Conservation (phyloP, 2,113 vertebrate species). For the Plotosus lineatus region DNA sequence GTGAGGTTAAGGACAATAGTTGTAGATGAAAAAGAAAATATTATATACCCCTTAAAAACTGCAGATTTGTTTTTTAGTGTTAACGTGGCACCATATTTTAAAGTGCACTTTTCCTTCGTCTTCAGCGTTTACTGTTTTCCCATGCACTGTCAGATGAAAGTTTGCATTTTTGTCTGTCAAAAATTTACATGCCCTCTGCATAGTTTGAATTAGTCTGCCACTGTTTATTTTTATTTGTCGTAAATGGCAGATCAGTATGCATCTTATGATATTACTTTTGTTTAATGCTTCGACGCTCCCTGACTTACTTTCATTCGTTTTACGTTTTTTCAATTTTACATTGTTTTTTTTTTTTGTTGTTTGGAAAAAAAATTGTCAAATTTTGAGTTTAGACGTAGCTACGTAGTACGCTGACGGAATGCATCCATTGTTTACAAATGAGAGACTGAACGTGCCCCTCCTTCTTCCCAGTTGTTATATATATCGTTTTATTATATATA, state of each 20-base stretch:
- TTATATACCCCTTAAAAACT: neutral
- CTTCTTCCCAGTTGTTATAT: too few species aligned
- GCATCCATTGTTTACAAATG: too few species aligned
- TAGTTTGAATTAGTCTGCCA: neutral
- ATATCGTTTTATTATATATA: too few species aligned
- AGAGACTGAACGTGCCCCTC: too few species aligned
- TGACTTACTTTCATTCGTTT: too few species aligned
- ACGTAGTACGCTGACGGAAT: too few species aligned
- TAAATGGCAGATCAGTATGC: neutral
- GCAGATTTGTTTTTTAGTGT: neutral
- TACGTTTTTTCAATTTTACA: too few species aligned
- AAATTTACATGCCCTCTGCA: slow-evolving; percentile 20
- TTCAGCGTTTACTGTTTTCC: neutral
- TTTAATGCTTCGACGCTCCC: too few species aligned
- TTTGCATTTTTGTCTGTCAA: slow-evolving; percentile 29
- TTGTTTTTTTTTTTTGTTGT: too few species aligned
- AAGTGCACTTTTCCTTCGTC: neutral
- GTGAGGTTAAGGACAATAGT: neutral
- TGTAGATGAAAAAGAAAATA: neutral
- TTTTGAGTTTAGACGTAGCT: too few species aligned
- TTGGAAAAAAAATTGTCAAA: too few species aligned
- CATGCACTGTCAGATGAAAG: slow-evolving; percentile 12
- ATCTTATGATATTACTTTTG: neutral
- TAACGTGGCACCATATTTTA: neutral
- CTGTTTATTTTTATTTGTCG: neutral